Conservation (phyloP, 2,888 invertebrate genomes). For the Pediacus dermestoides region DNA sequence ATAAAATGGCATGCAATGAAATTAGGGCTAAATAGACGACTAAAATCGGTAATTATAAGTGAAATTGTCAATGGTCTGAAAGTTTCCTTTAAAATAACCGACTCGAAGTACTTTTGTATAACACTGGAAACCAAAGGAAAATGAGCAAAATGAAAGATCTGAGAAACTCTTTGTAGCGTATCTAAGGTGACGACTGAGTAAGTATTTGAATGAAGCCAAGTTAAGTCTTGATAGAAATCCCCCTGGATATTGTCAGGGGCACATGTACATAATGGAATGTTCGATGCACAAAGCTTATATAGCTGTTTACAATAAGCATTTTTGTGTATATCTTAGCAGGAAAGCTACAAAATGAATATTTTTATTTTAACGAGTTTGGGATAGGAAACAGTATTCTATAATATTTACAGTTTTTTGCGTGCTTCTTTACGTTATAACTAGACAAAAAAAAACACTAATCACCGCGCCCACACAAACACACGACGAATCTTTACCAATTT, state of each 20-base stretch:
- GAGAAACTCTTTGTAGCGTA: neutral
- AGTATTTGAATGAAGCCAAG: conserved; percentile 1
- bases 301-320: conserved; percentile 25
- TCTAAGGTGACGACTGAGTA: neutral
- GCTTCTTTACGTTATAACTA: conserved; percentile 24
- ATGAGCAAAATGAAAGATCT: neutral
- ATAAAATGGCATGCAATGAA: too few relatives aligned
- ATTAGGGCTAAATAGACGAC: too few relatives aligned
- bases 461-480: conserved; percentile 16
- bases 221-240: conserved; percentile 20
- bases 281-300: conserved; percentile 20
- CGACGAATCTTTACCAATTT: too few relatives aligned
- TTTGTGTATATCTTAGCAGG: conserved; percentile 21
- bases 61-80: too few relatives aligned
- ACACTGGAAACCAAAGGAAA: neutral
- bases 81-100: too few relatives aligned
- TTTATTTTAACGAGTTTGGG: conserved; percentile 21
- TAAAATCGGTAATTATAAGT: too few relatives aligned
- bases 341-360: conserved; percentile 23
- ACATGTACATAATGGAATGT: conserved; percentile 22
- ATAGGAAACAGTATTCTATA: conserved; percentile 8
- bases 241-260: conserved; percentile 14
- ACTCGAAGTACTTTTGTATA: too few relatives aligned
- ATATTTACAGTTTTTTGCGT: conserved; percentile 25
- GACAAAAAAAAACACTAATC: conserved; percentile 2